Evolutionary conservation across 2,888 invertebrate species (phyloP).

Genomic region (Orthonevra nobilis): DNA sequence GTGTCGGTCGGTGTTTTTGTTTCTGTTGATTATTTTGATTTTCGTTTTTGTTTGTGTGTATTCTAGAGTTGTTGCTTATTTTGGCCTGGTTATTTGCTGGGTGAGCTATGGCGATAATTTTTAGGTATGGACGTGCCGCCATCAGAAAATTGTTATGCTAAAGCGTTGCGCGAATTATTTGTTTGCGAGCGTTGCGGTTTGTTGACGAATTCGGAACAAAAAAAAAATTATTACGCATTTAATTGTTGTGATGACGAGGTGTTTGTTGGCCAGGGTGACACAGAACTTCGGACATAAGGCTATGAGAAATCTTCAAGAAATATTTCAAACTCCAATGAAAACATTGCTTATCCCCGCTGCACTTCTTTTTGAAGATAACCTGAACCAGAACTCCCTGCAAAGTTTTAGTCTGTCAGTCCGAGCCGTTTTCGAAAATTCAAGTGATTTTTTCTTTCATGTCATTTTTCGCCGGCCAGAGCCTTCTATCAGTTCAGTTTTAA

Average conservation of each 20-base stretch:
- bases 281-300: background rate
- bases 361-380: no score
- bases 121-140: background rate
- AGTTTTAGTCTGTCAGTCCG: no score
- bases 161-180: constrained; percentile 28
- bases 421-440: no score
- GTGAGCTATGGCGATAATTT: constrained; percentile 29
- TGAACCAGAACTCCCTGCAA: no score
- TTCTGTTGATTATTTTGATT: constrained; percentile 9
- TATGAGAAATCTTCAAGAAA: no score
- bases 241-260: constrained; percentile 43
- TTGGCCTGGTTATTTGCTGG: constrained; percentile 52
- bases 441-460: no score
- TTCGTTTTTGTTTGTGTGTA: constrained; percentile 31
- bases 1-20: constrained; percentile 1
- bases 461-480: no score
- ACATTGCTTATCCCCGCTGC: no score
- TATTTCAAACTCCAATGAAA: no score
- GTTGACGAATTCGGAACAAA: constrained; percentile 40
- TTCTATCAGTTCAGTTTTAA: no score
- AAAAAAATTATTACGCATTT: constrained; percentile 32
- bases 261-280: constrained; percentile 10
- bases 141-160: constrained; percentile 20
- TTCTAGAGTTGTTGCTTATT: constrained; percentile 47
- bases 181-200: constrained; percentile 13